phyloP scores from a whole-genome alignment of 2,888 invertebrate genomes.

The Patella ulyssiponensis region DNA sequence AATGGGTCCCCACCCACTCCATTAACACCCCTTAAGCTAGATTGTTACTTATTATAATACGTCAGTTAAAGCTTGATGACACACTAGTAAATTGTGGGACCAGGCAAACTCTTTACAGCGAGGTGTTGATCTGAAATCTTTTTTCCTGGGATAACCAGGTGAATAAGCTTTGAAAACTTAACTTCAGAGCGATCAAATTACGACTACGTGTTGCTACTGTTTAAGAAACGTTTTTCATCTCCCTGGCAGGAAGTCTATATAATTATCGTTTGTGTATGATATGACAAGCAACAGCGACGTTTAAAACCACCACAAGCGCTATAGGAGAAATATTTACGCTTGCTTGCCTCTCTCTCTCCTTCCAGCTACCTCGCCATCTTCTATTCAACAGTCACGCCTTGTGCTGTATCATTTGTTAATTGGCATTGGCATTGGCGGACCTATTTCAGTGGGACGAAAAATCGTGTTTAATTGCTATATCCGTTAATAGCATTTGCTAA shows the following conservation, averaged over 20 bases:
- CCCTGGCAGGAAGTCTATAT: slow-evolving; percentile 2
- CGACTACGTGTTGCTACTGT: slow-evolving; percentile 9
- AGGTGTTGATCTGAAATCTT: not conserved
- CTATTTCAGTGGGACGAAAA: not conserved
- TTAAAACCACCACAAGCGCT: not conserved
- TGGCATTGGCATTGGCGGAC: slow-evolving; percentile 1
- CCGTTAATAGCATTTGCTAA: not conserved
- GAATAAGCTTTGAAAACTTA: not conserved
- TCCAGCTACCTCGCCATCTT: slow-evolving; percentile 4
- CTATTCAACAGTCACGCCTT: slow-evolving; percentile 6
- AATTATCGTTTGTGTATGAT: not conserved
- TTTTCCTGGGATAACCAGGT: not conserved
- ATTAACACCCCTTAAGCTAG: too few species aligned
- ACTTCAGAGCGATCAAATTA: slow-evolving; percentile 5
- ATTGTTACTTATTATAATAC: too few species aligned
- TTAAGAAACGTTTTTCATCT: not conserved
- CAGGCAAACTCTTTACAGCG: not conserved
- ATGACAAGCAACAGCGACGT: not conserved
- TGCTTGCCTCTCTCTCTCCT: not conserved
- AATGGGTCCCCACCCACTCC: too few species aligned
- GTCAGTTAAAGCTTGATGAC: too few species aligned
- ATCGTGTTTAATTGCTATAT: slow-evolving; percentile 10
- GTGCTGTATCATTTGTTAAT: not conserved
- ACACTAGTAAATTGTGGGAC: too few species aligned
- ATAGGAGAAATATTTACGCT: not conserved